Evolutionary conservation across 2,888 invertebrate species (phyloP).

Genomic region (Stegophylla sp.): DNA sequence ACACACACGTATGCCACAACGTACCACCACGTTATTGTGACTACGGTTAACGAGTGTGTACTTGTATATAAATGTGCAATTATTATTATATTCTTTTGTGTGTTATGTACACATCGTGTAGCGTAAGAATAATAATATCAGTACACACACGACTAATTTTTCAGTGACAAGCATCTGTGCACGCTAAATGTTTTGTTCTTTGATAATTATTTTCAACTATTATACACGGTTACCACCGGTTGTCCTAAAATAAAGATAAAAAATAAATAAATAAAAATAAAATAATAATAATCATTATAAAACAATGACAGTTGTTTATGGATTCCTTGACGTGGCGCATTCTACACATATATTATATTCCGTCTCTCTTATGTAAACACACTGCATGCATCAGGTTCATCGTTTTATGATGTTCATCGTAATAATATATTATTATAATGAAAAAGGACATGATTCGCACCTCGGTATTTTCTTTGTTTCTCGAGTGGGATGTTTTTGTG

Average conservation of each 20-base stretch:
- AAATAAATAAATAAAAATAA: too few relatives aligned
- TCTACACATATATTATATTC: not conserved
- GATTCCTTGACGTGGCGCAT: not conserved
- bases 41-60: not conserved
- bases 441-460: too few relatives aligned
- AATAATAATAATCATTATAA: constrained; percentile 18
- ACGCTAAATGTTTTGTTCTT: constrained; percentile 2
- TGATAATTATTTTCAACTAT: constrained; percentile 10
- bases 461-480: too few relatives aligned
- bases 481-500: too few relatives aligned
- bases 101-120: too few relatives aligned
- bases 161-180: not conserved
- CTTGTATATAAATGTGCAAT: not conserved
- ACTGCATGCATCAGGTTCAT: not conserved
- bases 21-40: not conserved
- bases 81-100: not conserved
- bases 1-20: not conserved
- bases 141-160: not conserved
- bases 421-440: not conserved
- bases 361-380: constrained; percentile 19
- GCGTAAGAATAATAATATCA: too few relatives aligned
- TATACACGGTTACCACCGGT: not conserved
- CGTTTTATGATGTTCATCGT: not conserved
- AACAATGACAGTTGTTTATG: constrained; percentile 17
- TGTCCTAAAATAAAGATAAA: not conserved